Evolutionary conservation across 2,113 vertebrate species (phyloP).

Genomic region (Scalopus aquaticus): DNA sequence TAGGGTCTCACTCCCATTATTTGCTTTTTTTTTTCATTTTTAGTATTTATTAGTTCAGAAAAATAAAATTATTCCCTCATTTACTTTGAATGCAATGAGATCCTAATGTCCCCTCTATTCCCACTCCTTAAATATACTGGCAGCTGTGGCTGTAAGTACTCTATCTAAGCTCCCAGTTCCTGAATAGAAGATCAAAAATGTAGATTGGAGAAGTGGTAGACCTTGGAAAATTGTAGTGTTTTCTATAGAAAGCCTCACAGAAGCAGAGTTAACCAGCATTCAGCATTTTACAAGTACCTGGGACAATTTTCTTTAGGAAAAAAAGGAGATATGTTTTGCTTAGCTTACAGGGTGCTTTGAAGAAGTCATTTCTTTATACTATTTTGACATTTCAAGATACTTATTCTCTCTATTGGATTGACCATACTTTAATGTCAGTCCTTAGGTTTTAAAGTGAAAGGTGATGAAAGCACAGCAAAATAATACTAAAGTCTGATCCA

Average conservation of each 20-base stretch:
- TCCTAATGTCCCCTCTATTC: neutral
- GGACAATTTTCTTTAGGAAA: neutral
- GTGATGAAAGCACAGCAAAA: neutral
- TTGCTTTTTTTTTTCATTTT: neutral
- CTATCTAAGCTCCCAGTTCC: neutral
- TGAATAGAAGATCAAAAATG: neutral
- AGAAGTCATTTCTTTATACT: constrained; percentile 23
- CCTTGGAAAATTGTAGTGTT: neutral
- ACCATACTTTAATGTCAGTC: neutral
- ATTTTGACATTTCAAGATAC: constrained; percentile 14
- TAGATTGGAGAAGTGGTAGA: neutral
- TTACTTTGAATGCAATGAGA: neutral
- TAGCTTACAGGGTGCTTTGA: neutral
- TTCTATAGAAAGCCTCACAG: neutral
- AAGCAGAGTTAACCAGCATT: neutral
- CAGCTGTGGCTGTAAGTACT: neutral
- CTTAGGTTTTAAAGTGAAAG: constrained; percentile 22
- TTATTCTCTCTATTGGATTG: neutral
- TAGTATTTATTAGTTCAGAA: neutral
- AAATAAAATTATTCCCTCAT: neutral
- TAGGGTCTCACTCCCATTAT: neutral
- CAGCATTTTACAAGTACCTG: constrained; percentile 23
- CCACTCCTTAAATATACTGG: neutral
- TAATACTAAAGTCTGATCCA: neutral
- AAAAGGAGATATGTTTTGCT: neutral